A percentile compares a stretch with the other conserved stretches of the same genome.
Conservation (phyloP, 2,113 vertebrate genomes). For the Procapra przewalskii region DNA sequence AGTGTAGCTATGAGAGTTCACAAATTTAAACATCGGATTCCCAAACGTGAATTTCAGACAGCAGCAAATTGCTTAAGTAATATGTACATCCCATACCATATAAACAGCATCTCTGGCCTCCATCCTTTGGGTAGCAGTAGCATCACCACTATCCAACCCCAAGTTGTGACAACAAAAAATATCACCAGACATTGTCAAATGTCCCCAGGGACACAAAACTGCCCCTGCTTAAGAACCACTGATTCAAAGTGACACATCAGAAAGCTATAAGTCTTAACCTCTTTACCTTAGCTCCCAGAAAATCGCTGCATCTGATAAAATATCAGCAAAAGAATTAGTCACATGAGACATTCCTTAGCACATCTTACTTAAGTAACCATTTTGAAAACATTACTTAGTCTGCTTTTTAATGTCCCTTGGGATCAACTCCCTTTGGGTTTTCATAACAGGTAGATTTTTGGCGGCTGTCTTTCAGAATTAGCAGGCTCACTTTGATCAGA, state of each 20-base stretch:
- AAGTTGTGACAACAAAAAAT: background rate
- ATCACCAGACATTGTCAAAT: background rate
- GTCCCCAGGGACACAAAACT: background rate
- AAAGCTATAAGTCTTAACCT: background rate
- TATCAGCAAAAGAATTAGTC: background rate
- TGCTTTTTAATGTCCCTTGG: background rate
- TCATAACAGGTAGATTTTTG: background rate
- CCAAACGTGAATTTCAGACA: background rate
- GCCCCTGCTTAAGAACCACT: background rate
- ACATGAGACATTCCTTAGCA: background rate
- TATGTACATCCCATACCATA: background rate
- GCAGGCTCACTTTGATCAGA: background rate
- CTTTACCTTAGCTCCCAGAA: background rate
- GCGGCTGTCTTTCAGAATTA: background rate
- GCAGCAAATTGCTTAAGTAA: background rate
- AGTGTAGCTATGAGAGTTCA: background rate
- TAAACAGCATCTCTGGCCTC: background rate
- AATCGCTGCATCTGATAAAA: background rate
- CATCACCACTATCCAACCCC: rapidly evolving
- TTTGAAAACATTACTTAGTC: background rate
- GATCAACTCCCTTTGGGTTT: background rate
- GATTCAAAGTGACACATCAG: background rate
- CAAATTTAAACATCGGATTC: background rate
- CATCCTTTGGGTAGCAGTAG: background rate
- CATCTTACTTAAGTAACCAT: background rate